Percentiles rank a stretch among this genome's conserved stretches.
phyloP scores from a whole-genome alignment of 2,888 invertebrate species.

The Stratiomys singularior region DNA sequence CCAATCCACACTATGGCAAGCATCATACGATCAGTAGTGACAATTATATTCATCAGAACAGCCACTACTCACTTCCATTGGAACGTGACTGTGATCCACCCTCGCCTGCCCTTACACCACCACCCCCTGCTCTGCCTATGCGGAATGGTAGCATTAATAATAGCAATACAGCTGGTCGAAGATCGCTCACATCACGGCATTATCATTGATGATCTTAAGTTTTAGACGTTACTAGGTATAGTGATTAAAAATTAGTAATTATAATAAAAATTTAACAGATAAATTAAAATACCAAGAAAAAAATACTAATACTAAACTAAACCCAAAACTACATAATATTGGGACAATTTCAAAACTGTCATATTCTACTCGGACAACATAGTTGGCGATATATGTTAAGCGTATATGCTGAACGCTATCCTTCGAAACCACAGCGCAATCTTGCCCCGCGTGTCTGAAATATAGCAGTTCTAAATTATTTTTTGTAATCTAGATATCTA shows the following conservation, averaged over 20 bases:
- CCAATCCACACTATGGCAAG: conserved; percentile 56
- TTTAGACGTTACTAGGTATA: conserved; percentile 33
- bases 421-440: background rate
- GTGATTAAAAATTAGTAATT: conserved; percentile 24
- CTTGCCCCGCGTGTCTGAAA: conserved; percentile 7
- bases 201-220: conserved; percentile 51
- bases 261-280: background rate
- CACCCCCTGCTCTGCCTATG: conserved; percentile 63
- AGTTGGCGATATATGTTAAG: background rate
- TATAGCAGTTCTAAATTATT: background rate
- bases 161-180: conserved; percentile 59
- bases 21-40: conserved; percentile 58
- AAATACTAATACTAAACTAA: conserved; percentile 9
- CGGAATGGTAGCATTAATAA: conserved; percentile 59
- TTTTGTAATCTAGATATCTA: background rate
- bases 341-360: background rate
- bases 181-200: conserved; percentile 58
- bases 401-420: too few relatives aligned
- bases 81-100: conserved; percentile 62
- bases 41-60: conserved; percentile 63
- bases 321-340: background rate
- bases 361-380: background rate
- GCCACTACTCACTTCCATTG: conserved; percentile 63
- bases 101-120: conserved; percentile 61
- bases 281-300: background rate